Conservation (phyloP, 2,113 vertebrate genomes). For the Hippolais icterina region DNA sequence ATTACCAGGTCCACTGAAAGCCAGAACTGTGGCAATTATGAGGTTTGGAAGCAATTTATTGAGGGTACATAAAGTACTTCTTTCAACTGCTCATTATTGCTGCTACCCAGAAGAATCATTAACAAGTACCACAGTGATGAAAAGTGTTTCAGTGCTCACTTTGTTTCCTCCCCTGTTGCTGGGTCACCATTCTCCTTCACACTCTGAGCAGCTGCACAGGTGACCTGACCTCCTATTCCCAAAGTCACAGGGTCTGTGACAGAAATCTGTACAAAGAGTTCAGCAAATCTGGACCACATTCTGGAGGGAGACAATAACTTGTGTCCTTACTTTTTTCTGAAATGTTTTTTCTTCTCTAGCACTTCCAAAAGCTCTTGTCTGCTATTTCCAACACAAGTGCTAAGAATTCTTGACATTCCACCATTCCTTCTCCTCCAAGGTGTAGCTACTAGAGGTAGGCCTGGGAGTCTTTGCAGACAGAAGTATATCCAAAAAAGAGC, state of each 20-base stretch:
- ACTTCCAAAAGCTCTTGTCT: neutral
- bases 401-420: neutral
- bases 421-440: neutral
- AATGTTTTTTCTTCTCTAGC: neutral
- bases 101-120: constrained; percentile 26
- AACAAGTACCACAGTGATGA: constrained; percentile 10
- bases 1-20: constrained; percentile 53
- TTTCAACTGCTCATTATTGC: constrained; percentile 54
- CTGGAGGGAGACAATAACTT: neutral
- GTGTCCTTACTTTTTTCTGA: neutral
- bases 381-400: neutral
- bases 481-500: neutral
- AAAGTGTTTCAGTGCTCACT: constrained; percentile 3
- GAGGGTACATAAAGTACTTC: constrained; percentile 32
- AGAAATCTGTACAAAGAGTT: neutral
- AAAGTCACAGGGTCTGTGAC: neutral
- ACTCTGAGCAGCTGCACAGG: neutral
- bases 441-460: neutral
- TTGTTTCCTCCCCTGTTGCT: neutral
- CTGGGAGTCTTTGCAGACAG: neutral
- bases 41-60: constrained; percentile 45
- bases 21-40: constrained; percentile 37
- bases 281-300: neutral
- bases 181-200: neutral
- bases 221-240: neutral